phyloP scores from a whole-genome alignment of 2,113 vertebrate species.

The Ivindomyrus marchei region DNA sequence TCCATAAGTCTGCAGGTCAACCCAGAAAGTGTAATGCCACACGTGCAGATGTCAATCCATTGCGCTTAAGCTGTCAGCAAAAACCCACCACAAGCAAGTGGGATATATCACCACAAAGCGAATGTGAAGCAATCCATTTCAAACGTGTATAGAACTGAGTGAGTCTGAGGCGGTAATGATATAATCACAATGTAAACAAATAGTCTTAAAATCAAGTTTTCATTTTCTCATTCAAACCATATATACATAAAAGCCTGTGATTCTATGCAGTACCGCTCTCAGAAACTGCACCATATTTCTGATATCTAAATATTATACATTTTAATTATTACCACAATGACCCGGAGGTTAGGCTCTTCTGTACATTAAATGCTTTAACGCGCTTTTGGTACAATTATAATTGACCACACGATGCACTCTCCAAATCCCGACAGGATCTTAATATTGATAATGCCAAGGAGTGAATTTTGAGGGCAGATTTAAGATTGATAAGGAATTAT shows the following conservation, averaged over 20 bases:
- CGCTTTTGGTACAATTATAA: background rate
- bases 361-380: background rate
- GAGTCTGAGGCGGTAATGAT: background rate
- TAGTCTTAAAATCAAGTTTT: background rate
- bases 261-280: background rate
- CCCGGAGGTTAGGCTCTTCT: background rate
- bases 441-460: background rate
- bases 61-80: background rate
- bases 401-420: background rate
- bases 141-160: background rate
- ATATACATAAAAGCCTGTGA: background rate
- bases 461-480: background rate
- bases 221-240: background rate
- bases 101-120: background rate
- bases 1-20: background rate
- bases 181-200: constrained; percentile 1
- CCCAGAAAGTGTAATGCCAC: background rate
- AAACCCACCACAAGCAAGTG: background rate
- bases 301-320: background rate
- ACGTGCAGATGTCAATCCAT: background rate
- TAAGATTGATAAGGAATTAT: background rate
- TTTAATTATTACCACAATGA: background rate
- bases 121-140: background rate
- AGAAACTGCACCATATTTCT: background rate
- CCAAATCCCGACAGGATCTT: background rate